Base-by-base conservation (phyloP, 2,888 invertebrate species). In the Lymantria monacha region DNA sequence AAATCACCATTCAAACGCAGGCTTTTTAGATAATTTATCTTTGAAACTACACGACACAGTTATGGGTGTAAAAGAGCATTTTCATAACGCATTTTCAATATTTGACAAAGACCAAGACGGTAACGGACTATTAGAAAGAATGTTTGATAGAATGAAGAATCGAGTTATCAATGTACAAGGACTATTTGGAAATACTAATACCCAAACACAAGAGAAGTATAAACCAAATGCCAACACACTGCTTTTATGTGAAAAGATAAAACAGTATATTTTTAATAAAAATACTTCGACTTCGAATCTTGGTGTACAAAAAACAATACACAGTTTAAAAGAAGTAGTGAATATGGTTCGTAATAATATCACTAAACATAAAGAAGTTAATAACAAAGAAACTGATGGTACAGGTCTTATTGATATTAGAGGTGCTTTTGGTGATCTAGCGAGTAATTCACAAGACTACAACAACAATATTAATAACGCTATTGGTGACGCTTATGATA, bases 1-100 rank as follows among this genome's bases (percentile, higher is more conserved):
- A 10, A 47, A 47, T 36, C 44, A 48, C 2, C 53, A 61, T 0
- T 37, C 56, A 1, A 65, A 65, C 14, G 59, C 64, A 36, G 69
- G 70, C 7, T 46, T 66, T 13, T 41, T 73, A 13, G 64, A 72
- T 47, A 58, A 43, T 38, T 46, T 62, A 33, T 55, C 61, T 7
- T 46, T 55, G 0, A 70, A 58, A 53, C 48, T 67, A 41, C 73
- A 69, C 43, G 50, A 54, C 8, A 40, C 46, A 7, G 53, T 62
- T 1, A 9, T 43, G 33, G 12, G 33, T 8, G 47, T 51, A 5
- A 50, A 51, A 45, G 46, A 55, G 14, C 37, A 53, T 12, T 41
- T 70, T 1, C 48, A 49, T 40, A 48, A 48, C 9, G 51, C 61
- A 7, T 49, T 72, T 12, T 51, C 59, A 43, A 30, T 53, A n/a